These are phyloP conservation scores for Zhengitettix transpicula DNA, from an alignment of 2,888 invertebrate genomes.

Conservation along the genomic window DNA sequence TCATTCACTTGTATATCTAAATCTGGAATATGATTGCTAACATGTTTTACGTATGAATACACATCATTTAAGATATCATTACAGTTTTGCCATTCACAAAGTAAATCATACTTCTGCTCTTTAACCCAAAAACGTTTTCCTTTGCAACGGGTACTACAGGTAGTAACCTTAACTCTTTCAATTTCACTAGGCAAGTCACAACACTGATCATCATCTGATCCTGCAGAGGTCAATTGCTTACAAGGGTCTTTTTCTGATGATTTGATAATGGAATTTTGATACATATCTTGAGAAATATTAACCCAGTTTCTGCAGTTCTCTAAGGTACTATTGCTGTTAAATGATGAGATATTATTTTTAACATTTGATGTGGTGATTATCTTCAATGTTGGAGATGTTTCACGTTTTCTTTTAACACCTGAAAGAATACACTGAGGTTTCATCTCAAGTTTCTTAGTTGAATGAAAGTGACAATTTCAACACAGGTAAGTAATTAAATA, in stretches of 20 bases:
- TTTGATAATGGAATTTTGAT: background rate
- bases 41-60: conserved; percentile 36
- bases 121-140: background rate
- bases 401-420: too few relatives aligned
- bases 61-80: conserved; percentile 25
- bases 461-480: too few relatives aligned
- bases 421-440: too few relatives aligned
- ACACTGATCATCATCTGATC: background rate
- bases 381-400: too few relatives aligned
- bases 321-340: background rate
- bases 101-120: conserved; percentile 25
- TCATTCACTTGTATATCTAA: conserved; percentile 22
- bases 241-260: background rate
- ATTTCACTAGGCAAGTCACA: background rate
- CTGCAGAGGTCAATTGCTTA: background rate
- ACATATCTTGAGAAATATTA: background rate
- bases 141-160: background rate
- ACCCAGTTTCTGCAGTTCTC: background rate
- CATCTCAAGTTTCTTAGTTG: too few relatives aligned
- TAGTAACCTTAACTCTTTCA: background rate
- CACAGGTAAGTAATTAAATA: too few relatives aligned
- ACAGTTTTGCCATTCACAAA: conserved; percentile 46
- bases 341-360: background rate
- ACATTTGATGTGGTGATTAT: too few relatives aligned
- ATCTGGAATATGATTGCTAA: conserved; percentile 33